These are phyloP conservation scores for Maccullochella peelii DNA, from an alignment of 2,113 vertebrate species.

Conservation along the genomic window DNA sequence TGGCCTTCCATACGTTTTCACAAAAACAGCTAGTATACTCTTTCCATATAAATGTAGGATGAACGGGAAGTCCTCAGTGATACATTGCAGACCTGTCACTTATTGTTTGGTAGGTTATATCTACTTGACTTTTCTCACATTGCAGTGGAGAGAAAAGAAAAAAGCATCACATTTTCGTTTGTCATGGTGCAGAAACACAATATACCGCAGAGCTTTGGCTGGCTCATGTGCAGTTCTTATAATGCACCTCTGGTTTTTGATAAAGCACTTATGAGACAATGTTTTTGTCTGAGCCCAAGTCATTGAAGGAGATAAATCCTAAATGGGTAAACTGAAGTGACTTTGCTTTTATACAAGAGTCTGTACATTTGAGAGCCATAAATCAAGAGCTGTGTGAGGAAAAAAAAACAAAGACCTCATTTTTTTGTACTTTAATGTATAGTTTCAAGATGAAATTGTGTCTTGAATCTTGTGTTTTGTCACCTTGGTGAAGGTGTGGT, in stretches of 20 bases:
- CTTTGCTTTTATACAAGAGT: constrained; percentile 63
- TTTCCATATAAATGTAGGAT: neutral
- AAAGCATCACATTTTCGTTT: constrained; percentile 36
- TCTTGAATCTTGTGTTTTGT: constrained; percentile 35
- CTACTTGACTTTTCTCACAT: constrained; percentile 18
- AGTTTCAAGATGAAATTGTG: constrained; percentile 24
- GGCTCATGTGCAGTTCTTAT: constrained; percentile 57
- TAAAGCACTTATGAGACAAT: constrained; percentile 66
- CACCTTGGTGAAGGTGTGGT: constrained; percentile 11
- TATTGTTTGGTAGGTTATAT: too few relatives aligned
- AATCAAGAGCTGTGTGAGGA: constrained; percentile 44
- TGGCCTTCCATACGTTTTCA: too few relatives aligned
- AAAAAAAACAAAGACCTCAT: neutral
- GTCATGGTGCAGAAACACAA: constrained; percentile 19
- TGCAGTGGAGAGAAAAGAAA: neutral
- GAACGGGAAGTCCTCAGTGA: constrained; percentile 12
- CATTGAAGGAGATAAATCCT: constrained; percentile 67
- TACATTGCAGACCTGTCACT: constrained; percentile 15
- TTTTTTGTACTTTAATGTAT: constrained; percentile 13
- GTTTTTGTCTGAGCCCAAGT: constrained; percentile 56
- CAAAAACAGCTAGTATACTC: neutral
- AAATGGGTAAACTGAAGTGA: constrained; percentile 73
- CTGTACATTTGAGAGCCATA: constrained; percentile 46
- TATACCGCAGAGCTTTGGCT: constrained; percentile 54
- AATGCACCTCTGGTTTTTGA: constrained; percentile 56